Evolutionary conservation across 2,888 invertebrate genomes (phyloP).

Genomic region (Pantelozetes paolii): DNA sequence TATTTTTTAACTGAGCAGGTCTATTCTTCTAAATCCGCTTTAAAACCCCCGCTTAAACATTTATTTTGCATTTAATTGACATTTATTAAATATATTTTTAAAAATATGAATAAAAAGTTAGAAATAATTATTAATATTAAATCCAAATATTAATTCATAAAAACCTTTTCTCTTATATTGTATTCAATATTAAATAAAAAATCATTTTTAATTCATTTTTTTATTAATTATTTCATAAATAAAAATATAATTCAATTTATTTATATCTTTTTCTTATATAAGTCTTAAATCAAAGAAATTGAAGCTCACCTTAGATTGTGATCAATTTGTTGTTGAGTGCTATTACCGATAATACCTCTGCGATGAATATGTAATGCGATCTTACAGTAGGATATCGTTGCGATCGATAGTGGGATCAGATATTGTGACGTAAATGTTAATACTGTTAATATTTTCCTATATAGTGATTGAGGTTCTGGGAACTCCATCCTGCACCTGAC

Average conservation of each 20-base stretch:
- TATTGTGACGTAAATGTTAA: constrained; percentile 54
- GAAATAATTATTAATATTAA: no score
- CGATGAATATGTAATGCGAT: constrained; percentile 51
- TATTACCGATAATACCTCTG: constrained; percentile 52
- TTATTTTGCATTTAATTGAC: no score
- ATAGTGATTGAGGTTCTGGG: constrained; percentile 38
- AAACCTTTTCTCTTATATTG: no score
- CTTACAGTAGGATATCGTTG: constrained; percentile 53
- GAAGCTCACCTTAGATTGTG: constrained; percentile 49
- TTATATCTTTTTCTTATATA: neutral
- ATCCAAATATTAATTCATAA: no score
- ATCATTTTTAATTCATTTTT: no score
- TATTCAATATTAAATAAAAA: no score
- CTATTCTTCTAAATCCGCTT: no score
- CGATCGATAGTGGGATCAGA: constrained; percentile 53
- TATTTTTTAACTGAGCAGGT: no score
- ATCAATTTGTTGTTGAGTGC: constrained; percentile 53
- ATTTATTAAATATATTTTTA: no score
- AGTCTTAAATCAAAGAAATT: no score
- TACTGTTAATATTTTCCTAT: constrained; percentile 40
- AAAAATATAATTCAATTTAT: neutral
- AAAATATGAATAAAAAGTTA: no score
- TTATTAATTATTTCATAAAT: neutral
- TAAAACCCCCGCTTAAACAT: no score
- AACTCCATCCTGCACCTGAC: constrained; percentile 41